Evolutionary conservation across 1,140 invertebrate genomes (phyloP).

Genomic region (Leptinotarsa undecemlineata): DNA sequence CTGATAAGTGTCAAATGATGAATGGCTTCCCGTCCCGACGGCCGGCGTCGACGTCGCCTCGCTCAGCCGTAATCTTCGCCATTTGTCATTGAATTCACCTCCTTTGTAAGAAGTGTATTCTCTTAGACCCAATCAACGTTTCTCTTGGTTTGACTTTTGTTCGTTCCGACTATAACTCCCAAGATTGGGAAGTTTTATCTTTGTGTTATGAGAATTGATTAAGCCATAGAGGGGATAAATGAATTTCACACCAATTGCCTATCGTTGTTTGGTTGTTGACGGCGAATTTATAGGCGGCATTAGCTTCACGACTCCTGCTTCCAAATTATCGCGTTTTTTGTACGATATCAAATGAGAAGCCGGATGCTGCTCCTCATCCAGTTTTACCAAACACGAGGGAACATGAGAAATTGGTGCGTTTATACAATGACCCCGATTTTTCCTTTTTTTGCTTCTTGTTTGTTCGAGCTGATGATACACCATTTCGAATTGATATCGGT

Average conservation of each 20-base stretch:
- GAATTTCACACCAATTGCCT: slow-evolving; percentile 53
- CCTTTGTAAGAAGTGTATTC: slow-evolving; percentile 52
- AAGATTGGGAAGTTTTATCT: slow-evolving; percentile 47
- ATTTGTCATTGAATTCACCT: slow-evolving; percentile 53
- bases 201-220: slow-evolving; percentile 52
- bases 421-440: slow-evolving; percentile 28
- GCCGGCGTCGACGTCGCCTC: slow-evolving; percentile 45
- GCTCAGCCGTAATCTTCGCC: slow-evolving; percentile 48
- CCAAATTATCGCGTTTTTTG: slow-evolving; percentile 44
- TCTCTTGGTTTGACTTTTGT: slow-evolving; percentile 47
- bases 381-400: slow-evolving; percentile 16
- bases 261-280: slow-evolving; percentile 45
- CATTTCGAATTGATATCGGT: slow-evolving; percentile 1
- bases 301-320: slow-evolving; percentile 40
- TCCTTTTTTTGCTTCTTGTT: slow-evolving; percentile 22
- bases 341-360: slow-evolving; percentile 16
- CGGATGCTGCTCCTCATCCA: slow-evolving; percentile 4
- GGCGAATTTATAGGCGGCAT: slow-evolving; percentile 46
- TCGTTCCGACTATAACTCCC: slow-evolving; percentile 46
- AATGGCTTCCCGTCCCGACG: slow-evolving; percentile 49
- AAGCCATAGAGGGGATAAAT: slow-evolving; percentile 49
- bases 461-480: slow-evolving; percentile 12
- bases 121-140: slow-evolving; percentile 50
- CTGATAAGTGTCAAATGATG: slow-evolving; percentile 45
- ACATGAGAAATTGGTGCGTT: slow-evolving; percentile 31